These are phyloP conservation scores for Ennomos erosarius DNA, from an alignment of 2,888 invertebrate species.

Conservation along the genomic window DNA sequence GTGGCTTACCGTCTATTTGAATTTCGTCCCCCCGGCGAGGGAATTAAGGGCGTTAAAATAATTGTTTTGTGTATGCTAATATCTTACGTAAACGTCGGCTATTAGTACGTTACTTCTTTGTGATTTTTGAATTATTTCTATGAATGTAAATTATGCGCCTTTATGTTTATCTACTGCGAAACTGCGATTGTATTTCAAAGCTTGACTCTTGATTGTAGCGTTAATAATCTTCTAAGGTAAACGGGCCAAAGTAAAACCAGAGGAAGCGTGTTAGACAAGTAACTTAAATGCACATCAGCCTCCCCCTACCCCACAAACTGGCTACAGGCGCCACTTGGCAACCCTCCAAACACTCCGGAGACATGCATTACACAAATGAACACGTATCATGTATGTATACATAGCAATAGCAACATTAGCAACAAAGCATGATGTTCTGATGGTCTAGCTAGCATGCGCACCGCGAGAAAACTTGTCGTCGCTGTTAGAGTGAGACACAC, in stretches of 20 bases:
- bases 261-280: background rate
- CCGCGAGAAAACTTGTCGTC: too few species aligned
- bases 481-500: too few species aligned
- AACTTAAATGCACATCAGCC: slow-evolving; percentile 21
- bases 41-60: slow-evolving; percentile 28
- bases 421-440: slow-evolving; percentile 1
- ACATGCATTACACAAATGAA: slow-evolving; percentile 29
- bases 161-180: background rate
- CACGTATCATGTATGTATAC: slow-evolving; percentile 9
- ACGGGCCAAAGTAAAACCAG: background rate
- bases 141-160: background rate
- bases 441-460: too few species aligned
- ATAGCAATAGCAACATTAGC: too few species aligned
- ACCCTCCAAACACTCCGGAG: slow-evolving; percentile 15
- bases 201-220: background rate
- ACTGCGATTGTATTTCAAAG: too few species aligned
- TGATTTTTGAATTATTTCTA: too few species aligned
- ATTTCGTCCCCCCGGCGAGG: slow-evolving; percentile 11
- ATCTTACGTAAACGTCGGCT: background rate
- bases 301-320: slow-evolving; percentile 8
- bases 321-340: slow-evolving; percentile 14
- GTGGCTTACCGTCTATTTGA: slow-evolving; percentile 35
- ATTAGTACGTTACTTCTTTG: too few species aligned
- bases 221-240: background rate
- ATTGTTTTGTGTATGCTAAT: slow-evolving; percentile 24